Base-by-base conservation (phyloP, 1,140 invertebrate genomes). In the Diachasma alloeum region DNA sequence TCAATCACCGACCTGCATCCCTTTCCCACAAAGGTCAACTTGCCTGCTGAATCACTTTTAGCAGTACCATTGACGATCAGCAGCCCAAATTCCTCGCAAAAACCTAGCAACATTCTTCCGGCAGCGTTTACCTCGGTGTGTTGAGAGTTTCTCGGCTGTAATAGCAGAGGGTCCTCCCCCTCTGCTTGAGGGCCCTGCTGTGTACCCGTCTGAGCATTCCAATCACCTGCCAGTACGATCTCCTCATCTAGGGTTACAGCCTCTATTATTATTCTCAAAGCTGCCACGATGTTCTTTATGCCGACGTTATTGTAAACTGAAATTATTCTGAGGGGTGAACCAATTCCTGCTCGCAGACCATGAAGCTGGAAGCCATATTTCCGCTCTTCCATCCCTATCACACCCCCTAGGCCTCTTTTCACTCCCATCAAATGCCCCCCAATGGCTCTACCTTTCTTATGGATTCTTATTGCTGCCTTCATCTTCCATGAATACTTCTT, bases 371-470 rank as follows among this genome's bases (percentile, higher is more conserved):
- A 42, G 6, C 39, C 39, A 11, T 42, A 42, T 42, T 11, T 42
- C 39, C 39, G 11, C 6, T 42, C 39, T 42, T 42, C 39, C 39
- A 42, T 11, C 39, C 5, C 39, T 11, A 42, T 42, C 39, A 5
- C 39, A 8, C 11, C 39, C 11, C 39, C 39, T 11, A 42, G 11
- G 39, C 31, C 10, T 19, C 68, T 72, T 22, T 17, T 74, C 0
- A 77, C 39, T 56, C 72, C 68, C 2, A 77, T 19, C 11, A 77
- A 19, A 15, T 76, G 53, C 8, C 78, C 75, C 0, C 78, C 75
- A 0, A 22, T 77, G 0, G 26, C 75, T 39, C 72, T 74, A 0
- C 72, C 67, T 48, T 44, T 74, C n/a, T 72, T 77, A 1, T 68
- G 46, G 4, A 19, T 15, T 42, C 72, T 77, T 36, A 11, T 19